phyloP scores from a whole-genome alignment of 2,113 vertebrate genomes.

The Serinus canaria region DNA sequence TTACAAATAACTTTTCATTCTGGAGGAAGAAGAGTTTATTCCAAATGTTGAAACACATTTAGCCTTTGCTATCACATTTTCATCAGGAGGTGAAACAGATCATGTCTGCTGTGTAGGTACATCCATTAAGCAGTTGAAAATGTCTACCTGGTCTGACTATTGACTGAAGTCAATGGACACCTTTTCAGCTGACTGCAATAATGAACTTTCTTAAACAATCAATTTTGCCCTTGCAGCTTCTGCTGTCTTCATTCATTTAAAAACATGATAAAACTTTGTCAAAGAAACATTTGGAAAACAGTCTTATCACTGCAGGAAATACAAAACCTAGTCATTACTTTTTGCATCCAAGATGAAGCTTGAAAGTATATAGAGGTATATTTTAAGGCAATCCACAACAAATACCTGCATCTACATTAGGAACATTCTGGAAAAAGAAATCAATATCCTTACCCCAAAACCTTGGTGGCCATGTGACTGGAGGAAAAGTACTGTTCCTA shows the following conservation, averaged over 20 bases:
- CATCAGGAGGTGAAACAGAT: not conserved
- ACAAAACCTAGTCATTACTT: not conserved
- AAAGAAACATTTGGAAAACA: not conserved
- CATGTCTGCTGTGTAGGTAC: not conserved
- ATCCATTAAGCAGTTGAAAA: not conserved
- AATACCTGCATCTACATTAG: not conserved
- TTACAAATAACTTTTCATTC: not conserved
- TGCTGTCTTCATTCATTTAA: not conserved
- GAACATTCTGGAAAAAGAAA: not conserved
- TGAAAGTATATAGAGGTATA: not conserved
- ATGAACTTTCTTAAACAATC: constrained; percentile 6
- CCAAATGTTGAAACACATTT: not conserved
- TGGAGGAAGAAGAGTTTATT: not conserved
- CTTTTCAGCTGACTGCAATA: not conserved
- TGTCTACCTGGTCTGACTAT: not conserved
- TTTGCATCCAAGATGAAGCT: not conserved
- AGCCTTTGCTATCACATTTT: not conserved
- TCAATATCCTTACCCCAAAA: constrained; percentile 79
- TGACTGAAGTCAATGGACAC: not conserved
- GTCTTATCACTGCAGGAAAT: not conserved
- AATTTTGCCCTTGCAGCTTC: not conserved
- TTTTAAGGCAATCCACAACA: not conserved
- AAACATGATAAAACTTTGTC: not conserved
- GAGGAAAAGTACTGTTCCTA: constrained; percentile 72
- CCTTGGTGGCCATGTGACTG: constrained; percentile 71